phyloP scores from a whole-genome alignment of 2,888 invertebrate species.

The Caenorhabditis sinica region DNA sequence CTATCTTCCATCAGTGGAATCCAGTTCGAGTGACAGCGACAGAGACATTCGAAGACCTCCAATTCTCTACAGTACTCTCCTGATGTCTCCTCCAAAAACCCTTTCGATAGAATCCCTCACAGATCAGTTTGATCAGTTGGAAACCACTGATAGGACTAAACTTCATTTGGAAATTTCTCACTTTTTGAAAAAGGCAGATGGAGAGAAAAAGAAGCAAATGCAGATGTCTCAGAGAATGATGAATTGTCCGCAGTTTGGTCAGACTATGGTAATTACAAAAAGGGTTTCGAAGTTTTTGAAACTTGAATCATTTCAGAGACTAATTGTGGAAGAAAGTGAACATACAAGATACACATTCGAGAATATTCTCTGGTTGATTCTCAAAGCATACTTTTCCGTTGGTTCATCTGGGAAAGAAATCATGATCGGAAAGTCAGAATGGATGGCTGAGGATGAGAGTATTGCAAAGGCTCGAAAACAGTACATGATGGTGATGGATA shows the following conservation, averaged over 20 bases:
- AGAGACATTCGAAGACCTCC: constrained; percentile 14
- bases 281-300: neutral
- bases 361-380: constrained; percentile 79
- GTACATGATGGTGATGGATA: constrained; percentile 58
- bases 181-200: constrained; percentile 53
- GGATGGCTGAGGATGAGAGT: constrained; percentile 59
- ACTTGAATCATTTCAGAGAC: constrained; percentile 47
- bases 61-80: constrained; percentile 45
- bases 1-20: constrained; percentile 38
- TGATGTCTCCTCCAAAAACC: constrained; percentile 29
- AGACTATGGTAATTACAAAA: constrained; percentile 32
- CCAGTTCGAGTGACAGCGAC: constrained; percentile 34
- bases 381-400: constrained; percentile 77
- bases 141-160: constrained; percentile 35
- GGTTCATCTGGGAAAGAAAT: constrained; percentile 40
- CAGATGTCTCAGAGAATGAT: constrained; percentile 42
- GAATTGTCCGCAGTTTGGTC: constrained; percentile 57
- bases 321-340: constrained; percentile 76
- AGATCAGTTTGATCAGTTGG: constrained; percentile 34
- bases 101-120: constrained; percentile 31
- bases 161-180: constrained; percentile 56
- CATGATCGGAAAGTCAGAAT: constrained; percentile 54
- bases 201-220: constrained; percentile 52
- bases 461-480: constrained; percentile 45
- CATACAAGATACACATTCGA: constrained; percentile 71